phyloP scores from a whole-genome alignment of 1,140 invertebrate species.

The Philotrypesis tridentata region DNA sequence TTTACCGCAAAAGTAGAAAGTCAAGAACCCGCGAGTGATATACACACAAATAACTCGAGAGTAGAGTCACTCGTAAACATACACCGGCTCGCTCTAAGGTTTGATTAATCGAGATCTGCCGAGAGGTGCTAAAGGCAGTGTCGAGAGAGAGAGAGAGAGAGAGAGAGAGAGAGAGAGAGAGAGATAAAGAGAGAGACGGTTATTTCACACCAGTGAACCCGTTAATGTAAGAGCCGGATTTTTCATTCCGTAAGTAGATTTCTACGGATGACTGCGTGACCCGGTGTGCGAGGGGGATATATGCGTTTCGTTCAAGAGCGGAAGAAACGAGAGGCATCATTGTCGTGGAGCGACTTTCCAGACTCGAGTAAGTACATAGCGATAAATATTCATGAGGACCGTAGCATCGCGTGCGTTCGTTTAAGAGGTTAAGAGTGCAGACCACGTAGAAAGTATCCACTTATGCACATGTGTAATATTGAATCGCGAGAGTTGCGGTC shows the following conservation, averaged over 20 bases:
- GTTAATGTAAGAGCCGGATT: slow-evolving; percentile 15
- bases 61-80: background rate
- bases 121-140: background rate
- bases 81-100: background rate
- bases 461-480: background rate
- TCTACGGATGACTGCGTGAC: background rate
- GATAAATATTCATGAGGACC: slow-evolving; percentile 28
- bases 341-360: background rate
- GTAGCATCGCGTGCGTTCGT: background rate
- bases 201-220: slow-evolving; percentile 41
- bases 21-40: background rate
- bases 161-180: too few species aligned
- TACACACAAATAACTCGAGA: background rate
- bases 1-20: slow-evolving; percentile 49
- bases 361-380: background rate
- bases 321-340: background rate
- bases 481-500: background rate
- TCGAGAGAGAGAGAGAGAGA: too few species aligned
- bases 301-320: background rate
- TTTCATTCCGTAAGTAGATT: background rate
- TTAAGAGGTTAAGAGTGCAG: background rate
- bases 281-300: background rate
- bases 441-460: background rate
- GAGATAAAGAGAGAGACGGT: too few species aligned
- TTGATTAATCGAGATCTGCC: slow-evolving; percentile 41